phyloP scores from a whole-genome alignment of 2,797 vertebrate species.

The Echeneis naucrates region DNA sequence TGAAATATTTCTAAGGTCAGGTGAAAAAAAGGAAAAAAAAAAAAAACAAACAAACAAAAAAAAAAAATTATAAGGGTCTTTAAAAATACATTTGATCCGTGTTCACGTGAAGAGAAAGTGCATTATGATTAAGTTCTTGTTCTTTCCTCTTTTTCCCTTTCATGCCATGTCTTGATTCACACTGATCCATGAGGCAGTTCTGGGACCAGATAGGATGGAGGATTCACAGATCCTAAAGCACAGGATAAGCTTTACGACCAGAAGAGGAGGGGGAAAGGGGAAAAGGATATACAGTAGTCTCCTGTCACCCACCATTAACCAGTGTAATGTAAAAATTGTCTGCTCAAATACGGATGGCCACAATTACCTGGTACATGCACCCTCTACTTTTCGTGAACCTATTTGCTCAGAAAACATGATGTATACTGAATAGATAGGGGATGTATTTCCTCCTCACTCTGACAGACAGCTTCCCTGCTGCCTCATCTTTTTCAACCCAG shows the following conservation, averaged over 20 bases:
- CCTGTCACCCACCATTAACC: slow-evolving; percentile 15
- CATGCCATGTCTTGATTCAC: slow-evolving; percentile 52
- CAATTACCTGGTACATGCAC: background rate
- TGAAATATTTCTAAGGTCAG: slow-evolving; percentile 40
- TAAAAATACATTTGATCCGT: slow-evolving; percentile 44
- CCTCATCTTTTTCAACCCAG: slow-evolving; percentile 34
- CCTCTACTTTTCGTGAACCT: background rate
- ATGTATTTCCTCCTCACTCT: slow-evolving; percentile 27
- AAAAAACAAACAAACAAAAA: too few species aligned
- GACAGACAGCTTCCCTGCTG: slow-evolving; percentile 33
- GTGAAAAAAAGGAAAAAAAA: too few species aligned
- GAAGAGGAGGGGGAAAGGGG: slow-evolving; percentile 24
- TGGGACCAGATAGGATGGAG: slow-evolving; percentile 33
- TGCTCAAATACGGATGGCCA: background rate
- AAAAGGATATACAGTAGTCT: slow-evolving; percentile 35
- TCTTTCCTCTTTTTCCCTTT: slow-evolving; percentile 32
- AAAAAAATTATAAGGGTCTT: slow-evolving; percentile 35
- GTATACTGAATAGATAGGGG: slow-evolving; percentile 25
- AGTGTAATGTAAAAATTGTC: slow-evolving; percentile 11
- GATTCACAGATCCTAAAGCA: slow-evolving; percentile 57
- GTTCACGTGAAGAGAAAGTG: slow-evolving; percentile 39
- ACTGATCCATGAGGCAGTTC: slow-evolving; percentile 55
- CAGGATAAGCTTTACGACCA: slow-evolving; percentile 40
- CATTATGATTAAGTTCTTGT: slow-evolving; percentile 24
- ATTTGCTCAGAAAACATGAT: slow-evolving; percentile 5